phyloP scores from a whole-genome alignment of 2,888 invertebrate species.

The Leptopilina myrica region DNA sequence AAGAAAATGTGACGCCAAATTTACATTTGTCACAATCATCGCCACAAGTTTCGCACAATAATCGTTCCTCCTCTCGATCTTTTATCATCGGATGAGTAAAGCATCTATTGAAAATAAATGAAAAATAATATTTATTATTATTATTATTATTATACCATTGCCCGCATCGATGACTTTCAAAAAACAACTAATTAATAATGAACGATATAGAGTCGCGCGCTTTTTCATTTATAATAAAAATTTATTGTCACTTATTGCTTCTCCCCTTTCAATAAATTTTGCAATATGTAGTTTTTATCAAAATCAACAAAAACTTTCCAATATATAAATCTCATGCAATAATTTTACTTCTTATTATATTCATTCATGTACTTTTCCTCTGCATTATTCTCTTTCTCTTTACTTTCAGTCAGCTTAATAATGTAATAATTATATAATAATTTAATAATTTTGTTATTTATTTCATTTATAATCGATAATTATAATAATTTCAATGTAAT shows the following conservation, averaged over 20 bases:
- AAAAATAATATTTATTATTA: slow-evolving; percentile 18
- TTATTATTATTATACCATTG: slow-evolving; percentile 32
- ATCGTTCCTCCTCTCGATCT: slow-evolving; percentile 56
- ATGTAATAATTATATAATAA: no score
- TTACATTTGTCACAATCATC: slow-evolving; percentile 63
- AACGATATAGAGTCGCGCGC: slow-evolving; percentile 2
- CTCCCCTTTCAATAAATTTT: slow-evolving; percentile 5
- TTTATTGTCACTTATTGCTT: slow-evolving; percentile 1
- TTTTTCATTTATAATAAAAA: background rate
- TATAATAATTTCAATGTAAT: no score
- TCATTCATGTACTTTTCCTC: no score
- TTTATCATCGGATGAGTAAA: slow-evolving; percentile 61
- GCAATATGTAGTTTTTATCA: background rate
- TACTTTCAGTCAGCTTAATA: no score
- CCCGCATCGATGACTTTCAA: background rate
- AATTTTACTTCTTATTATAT: background rate
- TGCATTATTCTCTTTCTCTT: no score
- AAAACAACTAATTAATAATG: background rate
- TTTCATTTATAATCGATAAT: no score
- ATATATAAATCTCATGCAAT: background rate
- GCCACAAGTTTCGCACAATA: slow-evolving; percentile 63
- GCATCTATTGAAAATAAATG: slow-evolving; percentile 55
- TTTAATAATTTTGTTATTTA: no score
- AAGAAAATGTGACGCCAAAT: slow-evolving; percentile 61
- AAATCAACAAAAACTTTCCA: slow-evolving; percentile 2